Base-by-base conservation (phyloP, 64 coral and sea anemone species). In the Cladopsammia gracilis region DNA sequence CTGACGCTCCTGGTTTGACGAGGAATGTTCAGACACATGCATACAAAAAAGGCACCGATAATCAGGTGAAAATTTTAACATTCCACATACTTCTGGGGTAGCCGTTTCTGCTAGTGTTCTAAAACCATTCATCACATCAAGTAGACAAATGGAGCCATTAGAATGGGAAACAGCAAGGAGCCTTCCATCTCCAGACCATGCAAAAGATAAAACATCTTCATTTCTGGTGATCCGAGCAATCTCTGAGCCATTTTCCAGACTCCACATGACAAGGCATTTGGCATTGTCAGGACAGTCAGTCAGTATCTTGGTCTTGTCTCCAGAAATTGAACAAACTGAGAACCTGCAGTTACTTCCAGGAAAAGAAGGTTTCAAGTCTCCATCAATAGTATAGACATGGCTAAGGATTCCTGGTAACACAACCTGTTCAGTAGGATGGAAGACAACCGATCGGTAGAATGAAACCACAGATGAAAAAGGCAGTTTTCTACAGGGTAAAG, bases 121-220 rank as follows among this genome's bases (percentile, higher is more conserved):
- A 61, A 64, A 62, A 19, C 16, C 34, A 64, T 45, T 25, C 34
- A 47, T 4, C 15, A 46, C 58, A 45, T 82, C 78, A 82, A 64
- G 13, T 25, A 82, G 64, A 82, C 24, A 43, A 47, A 82, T 62
- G 5, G 3, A 19, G 6, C 78, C 78, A 1, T 26, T 7, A 16
- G 58, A 58, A 58, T 82, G 25, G 19, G 78, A 82, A 62, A 82
- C 64, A 62, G 78, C 78, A 10, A 82, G 18, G 14, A 82, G 25
- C 12, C 25, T 82, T 62, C 58, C 78, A 82, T 46, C 78, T 5
- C 1, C 57, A 64, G 78, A 82, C 78, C 78, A 82, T 47, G 78
- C 78, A 82, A 82, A 82, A 20, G 78, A 82, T 46, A 82, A 82
- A 44, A 82, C 8, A 46, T 82, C 25, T 7, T 82, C 56, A 14